phyloP scores from a whole-genome alignment of 1,140 invertebrate species.

The Macrotrachela quadricornifera region DNA sequence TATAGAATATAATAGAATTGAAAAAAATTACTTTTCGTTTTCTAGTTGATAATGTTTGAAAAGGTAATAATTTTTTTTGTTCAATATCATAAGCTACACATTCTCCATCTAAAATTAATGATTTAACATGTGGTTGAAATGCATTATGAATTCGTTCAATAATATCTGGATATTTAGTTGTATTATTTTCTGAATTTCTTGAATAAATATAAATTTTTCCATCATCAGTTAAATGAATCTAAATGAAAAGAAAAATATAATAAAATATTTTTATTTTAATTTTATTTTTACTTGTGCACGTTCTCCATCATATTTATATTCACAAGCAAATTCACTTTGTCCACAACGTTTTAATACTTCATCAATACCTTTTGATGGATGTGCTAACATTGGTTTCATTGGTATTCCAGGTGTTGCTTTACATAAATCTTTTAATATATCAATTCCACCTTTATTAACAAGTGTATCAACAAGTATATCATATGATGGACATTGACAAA shows the following conservation, averaged over 20 bases:
- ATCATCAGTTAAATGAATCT: conserved; percentile 49
- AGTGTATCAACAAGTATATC: conserved; percentile 54
- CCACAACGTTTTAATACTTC: conserved; percentile 81
- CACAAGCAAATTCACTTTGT: conserved; percentile 75
- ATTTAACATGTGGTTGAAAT: conserved; percentile 38
- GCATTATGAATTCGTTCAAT: conserved; percentile 39
- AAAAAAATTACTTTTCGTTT: conserved; percentile 56
- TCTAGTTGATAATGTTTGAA: conserved; percentile 81
- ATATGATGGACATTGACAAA: conserved; percentile 83
- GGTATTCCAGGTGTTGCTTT: conserved; percentile 68
- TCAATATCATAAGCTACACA: conserved; percentile 84
- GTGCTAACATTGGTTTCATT: conserved; percentile 91
- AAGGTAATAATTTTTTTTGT: conserved; percentile 74
- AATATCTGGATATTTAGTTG: conserved; percentile 89
- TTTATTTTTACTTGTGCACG: conserved; percentile 54
- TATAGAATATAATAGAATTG: too few relatives aligned
- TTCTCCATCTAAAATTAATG: conserved; percentile 84
- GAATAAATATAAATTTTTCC: conserved; percentile 63
- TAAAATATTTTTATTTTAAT: conserved; percentile 2
- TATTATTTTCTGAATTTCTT: conserved; percentile 93
- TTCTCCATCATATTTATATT: conserved; percentile 99
- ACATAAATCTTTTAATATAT: conserved; percentile 54
- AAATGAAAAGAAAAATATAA: background rate
- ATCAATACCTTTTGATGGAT: conserved; percentile 67
- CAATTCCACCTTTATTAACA: conserved; percentile 50